Conservation (phyloP, 2,888 invertebrate species). For the Tenthredo distinguenda region DNA sequence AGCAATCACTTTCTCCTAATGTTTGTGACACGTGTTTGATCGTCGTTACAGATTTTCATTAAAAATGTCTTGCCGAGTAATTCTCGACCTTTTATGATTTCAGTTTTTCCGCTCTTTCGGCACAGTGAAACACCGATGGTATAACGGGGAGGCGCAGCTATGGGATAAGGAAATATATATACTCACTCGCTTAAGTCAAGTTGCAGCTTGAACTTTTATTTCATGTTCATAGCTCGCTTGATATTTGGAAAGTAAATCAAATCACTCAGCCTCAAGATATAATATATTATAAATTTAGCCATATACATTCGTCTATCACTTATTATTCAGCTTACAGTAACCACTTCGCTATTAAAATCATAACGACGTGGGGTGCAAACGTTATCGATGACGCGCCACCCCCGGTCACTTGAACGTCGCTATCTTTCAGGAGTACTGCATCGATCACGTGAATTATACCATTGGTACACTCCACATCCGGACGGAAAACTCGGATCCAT, state of each 20-base stretch:
- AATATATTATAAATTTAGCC: neutral
- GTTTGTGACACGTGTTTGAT: neutral
- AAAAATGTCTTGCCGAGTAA: neutral
- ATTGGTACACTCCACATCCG: conserved; percentile 97
- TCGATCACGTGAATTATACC: conserved; percentile 97
- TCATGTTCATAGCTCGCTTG: neutral
- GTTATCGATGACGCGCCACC: conserved; percentile 75
- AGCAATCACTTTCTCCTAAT: neutral
- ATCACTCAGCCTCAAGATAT: conserved; percentile 54
- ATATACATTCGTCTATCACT: conserved; percentile 24
- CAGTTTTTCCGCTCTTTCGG: neutral
- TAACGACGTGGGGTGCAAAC: conserved; percentile 75
- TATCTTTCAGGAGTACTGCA: conserved; percentile 89
- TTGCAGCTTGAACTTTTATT: neutral
- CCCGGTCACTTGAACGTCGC: conserved; percentile 87
- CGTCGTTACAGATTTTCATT: neutral
- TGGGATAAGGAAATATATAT: neutral
- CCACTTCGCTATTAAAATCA: conserved; percentile 77
- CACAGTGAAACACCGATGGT: neutral
- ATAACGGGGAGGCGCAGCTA: neutral
- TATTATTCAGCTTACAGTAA: conserved; percentile 70
- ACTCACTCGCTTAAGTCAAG: conserved; percentile 1
- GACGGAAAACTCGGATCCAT: conserved; percentile 91
- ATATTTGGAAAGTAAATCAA: conserved; percentile 31
- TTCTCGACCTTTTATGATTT: neutral